These are phyloP conservation scores for Teinopalpus imperialis DNA, from an alignment of 2,888 invertebrate genomes.

Conservation along the genomic window DNA sequence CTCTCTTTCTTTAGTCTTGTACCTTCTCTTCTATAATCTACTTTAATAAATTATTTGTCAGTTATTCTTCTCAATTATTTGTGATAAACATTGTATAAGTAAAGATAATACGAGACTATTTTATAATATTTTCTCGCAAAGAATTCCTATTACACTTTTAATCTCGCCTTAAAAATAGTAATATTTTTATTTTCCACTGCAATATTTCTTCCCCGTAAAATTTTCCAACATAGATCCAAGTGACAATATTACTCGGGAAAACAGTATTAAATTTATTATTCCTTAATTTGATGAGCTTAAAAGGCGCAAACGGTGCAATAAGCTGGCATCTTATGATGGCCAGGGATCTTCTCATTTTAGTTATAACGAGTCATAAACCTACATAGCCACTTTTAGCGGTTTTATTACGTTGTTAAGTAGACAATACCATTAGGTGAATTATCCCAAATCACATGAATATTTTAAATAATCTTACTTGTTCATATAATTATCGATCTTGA, in stretches of 20 bases:
- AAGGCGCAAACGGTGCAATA: slow-evolving; percentile 56
- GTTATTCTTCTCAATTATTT: no score
- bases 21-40: no score
- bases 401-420: neutral
- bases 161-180: slow-evolving; percentile 9
- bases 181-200: neutral
- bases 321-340: slow-evolving; percentile 46
- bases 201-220: slow-evolving; percentile 20
- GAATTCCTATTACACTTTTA: slow-evolving; percentile 8
- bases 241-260: slow-evolving; percentile 54
- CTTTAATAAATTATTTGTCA: no score
- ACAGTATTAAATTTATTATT: no score
- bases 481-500: no score
- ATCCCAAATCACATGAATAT: no score
- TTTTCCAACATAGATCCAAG: slow-evolving; percentile 34
- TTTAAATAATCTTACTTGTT: no score
- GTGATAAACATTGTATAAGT: no score
- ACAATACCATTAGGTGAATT: no score
- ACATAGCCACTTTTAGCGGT: slow-evolving; percentile 27
- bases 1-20: no score
- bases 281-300: slow-evolving; percentile 68
- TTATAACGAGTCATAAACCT: slow-evolving; percentile 37
- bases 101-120: no score
- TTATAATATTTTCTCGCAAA: no score
- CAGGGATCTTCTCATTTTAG: slow-evolving; percentile 37